Conservation (phyloP, 2,888 invertebrate genomes). For the Latrodectus elegans region DNA sequence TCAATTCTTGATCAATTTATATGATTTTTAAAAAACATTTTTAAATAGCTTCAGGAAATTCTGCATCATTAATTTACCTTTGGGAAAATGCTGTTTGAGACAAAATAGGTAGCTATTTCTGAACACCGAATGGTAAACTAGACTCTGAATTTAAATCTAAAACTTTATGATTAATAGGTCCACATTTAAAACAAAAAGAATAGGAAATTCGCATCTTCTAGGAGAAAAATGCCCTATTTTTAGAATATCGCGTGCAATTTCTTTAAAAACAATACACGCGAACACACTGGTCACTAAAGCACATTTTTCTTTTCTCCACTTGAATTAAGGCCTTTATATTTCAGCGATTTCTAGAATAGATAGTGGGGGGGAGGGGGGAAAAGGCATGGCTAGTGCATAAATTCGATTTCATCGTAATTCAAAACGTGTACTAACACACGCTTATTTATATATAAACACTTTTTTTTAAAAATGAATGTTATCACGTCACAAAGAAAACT, state of each 20-base stretch:
- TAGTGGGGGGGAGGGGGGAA: no score
- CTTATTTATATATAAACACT: neutral
- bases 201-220: no score
- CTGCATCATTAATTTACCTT: no score
- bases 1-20: no score
- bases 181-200: no score
- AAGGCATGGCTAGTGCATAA: constrained; percentile 12
- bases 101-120: no score
- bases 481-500: constrained; percentile 35
- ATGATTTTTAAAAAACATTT: no score
- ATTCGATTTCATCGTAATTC: constrained; percentile 57
- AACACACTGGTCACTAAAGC: neutral
- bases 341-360: constrained; percentile 19
- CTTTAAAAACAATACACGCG: constrained; percentile 21
- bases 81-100: no score
- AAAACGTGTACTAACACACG: constrained; percentile 34
- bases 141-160: no score
- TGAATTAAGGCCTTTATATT: neutral
- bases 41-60: no score
- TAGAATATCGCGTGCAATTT: neutral
- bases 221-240: neutral
- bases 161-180: no score
- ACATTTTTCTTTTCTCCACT: neutral
- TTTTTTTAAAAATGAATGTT: constrained; percentile 36
- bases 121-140: no score